Percentiles rank a stretch among this genome's conserved stretches.
Evolutionary conservation across 1,140 invertebrate species (phyloP).

Genomic region (Drosophila kikkawai): DNA sequence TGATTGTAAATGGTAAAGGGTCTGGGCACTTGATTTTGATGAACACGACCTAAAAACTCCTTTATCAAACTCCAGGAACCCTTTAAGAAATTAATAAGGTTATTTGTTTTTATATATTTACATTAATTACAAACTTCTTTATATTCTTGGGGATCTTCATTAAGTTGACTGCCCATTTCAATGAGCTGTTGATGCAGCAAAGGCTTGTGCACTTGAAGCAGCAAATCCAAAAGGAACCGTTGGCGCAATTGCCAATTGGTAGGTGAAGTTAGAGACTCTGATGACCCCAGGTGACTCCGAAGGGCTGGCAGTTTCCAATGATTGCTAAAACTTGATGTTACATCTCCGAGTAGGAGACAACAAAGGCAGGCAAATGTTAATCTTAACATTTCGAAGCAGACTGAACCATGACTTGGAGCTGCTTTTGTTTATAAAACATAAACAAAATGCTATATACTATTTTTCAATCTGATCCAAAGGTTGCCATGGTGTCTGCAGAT

Average conservation of each 20-base stretch:
- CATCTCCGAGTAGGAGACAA: slow-evolving; percentile 7
- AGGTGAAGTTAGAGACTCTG: neutral
- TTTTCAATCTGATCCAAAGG: slow-evolving; percentile 3
- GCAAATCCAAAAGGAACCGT: slow-evolving; percentile 61
- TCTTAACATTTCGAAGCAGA: slow-evolving; percentile 33
- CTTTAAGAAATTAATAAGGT: slow-evolving; percentile 19
- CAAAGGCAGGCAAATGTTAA: slow-evolving; percentile 17
- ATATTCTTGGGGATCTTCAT: slow-evolving; percentile 49
- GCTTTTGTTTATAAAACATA: slow-evolving; percentile 4
- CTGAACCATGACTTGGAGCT: slow-evolving; percentile 7
- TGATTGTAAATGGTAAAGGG: slow-evolving; percentile 68
- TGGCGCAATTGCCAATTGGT: slow-evolving; percentile 41
- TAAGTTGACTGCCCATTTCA: slow-evolving; percentile 83
- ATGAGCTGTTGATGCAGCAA: slow-evolving; percentile 55
- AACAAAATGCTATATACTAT: neutral
- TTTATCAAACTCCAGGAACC: slow-evolving; percentile 37
- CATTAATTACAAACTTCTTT: slow-evolving; percentile 24
- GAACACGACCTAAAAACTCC: slow-evolving; percentile 50
- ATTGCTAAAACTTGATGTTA: neutral
- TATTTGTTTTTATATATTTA: neutral
- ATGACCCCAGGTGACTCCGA: neutral
- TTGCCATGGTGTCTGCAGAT: slow-evolving; percentile 6
- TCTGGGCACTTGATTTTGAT: slow-evolving; percentile 85
- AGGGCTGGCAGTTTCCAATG: slow-evolving; percentile 23
- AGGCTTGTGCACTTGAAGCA: slow-evolving; percentile 76